Percentiles rank a stretch among this genome's conserved stretches.
Conservation (phyloP, 2,888 invertebrate genomes). For the Orchestes rusci region DNA sequence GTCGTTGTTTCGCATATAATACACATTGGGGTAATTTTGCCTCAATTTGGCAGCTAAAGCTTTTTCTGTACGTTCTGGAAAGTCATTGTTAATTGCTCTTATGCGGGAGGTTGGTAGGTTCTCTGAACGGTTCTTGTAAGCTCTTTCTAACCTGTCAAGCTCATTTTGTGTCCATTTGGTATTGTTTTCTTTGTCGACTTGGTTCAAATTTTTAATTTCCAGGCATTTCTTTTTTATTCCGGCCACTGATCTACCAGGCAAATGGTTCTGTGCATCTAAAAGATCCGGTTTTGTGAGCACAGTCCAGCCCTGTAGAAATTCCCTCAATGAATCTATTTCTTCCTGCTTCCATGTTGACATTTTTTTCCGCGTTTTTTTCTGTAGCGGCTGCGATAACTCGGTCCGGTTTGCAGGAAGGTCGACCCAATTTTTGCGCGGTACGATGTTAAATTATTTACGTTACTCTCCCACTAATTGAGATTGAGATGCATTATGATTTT, state of each 20-base stretch:
- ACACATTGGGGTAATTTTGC: conserved; percentile 1
- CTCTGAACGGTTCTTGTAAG: conserved; percentile 2
- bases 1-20: conserved; percentile 4
- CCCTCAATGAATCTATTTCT: conserved; percentile 1
- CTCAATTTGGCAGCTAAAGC: conserved; percentile 1
- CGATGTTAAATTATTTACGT: too few relatives aligned
- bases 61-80: conserved; percentile 1
- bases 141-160: too few relatives aligned
- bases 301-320: conserved; percentile 2
- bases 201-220: neutral
- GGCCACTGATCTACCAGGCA: conserved; percentile 3
- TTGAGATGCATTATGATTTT: too few relatives aligned
- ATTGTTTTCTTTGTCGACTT: neutral
- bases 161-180: too few relatives aligned
- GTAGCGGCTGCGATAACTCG: too few relatives aligned
- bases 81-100: neutral
- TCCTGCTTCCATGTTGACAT: conserved; percentile 1
- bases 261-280: neutral
- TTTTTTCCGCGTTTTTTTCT: neutral
- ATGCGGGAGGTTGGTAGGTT: conserved; percentile 1
- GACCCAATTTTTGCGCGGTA: too few relatives aligned
- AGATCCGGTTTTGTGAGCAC: neutral
- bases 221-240: conserved; percentile 2
- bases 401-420: too few relatives aligned
- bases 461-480: too few relatives aligned